Percentiles rank a stretch among this genome's conserved stretches.
Evolutionary conservation across 2,888 invertebrate genomes (phyloP).

Genomic region (Cantharis rufa): DNA sequence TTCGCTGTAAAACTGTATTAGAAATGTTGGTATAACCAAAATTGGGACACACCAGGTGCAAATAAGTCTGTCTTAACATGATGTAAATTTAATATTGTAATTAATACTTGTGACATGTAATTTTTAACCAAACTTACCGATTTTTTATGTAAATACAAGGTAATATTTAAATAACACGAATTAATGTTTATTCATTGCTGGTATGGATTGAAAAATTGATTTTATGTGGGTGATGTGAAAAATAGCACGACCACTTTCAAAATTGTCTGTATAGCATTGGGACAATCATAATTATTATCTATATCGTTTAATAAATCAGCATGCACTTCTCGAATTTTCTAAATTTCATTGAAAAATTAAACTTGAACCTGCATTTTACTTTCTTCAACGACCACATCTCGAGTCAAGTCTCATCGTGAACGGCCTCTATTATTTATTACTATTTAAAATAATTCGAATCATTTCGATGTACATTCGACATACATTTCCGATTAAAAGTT

Average conservation of each 20-base stretch:
- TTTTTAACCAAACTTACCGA: background rate
- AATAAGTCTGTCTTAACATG: slow-evolving; percentile 3
- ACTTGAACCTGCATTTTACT: background rate
- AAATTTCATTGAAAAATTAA: background rate
- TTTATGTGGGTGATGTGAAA: background rate
- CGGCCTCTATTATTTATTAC: background rate
- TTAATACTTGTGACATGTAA: background rate
- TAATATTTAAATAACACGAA: background rate
- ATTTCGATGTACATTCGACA: background rate
- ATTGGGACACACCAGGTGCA: slow-evolving; percentile 16
- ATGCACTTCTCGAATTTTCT: background rate
- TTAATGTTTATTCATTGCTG: background rate
- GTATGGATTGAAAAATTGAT: background rate
- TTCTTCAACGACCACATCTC: background rate
- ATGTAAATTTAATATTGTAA: background rate
- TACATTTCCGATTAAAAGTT: background rate
- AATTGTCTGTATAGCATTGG: background rate
- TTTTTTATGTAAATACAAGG: background rate
- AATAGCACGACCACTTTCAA: background rate
- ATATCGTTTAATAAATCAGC: background rate
- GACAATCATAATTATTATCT: background rate
- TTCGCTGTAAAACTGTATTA: slow-evolving; percentile 11
- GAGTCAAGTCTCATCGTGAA: background rate
- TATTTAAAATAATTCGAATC: background rate
- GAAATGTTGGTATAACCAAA: slow-evolving; percentile 12